Evolutionary conservation across 2,888 invertebrate species (phyloP).

Genomic region (Dyspetes luteomarginatus): DNA sequence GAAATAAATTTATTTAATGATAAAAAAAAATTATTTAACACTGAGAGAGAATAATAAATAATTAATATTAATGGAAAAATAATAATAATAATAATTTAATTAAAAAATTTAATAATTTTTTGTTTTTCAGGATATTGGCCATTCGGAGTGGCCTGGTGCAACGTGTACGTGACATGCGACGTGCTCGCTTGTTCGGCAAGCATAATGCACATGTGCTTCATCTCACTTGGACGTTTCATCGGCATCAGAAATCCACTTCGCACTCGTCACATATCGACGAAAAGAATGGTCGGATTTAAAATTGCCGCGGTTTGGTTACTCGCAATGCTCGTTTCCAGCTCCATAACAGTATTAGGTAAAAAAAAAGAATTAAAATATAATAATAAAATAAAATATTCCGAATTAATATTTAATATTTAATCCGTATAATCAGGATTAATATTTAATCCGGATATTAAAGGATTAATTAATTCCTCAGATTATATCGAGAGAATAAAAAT

Average conservation of each 20-base stretch:
- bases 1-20: no score
- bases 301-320: conserved; percentile 96
- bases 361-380: no score
- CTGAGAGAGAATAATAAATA: no score
- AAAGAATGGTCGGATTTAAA: conserved; percentile 92
- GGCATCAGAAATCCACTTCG: conserved; percentile 95
- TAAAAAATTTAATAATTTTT: conserved; percentile 8
- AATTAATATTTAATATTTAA: no score
- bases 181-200: conserved; percentile 97
- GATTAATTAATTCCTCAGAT: no score
- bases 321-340: conserved; percentile 94
- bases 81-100: no score
- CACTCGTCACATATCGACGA: conserved; percentile 93
- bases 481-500: no score
- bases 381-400: no score
- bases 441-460: no score
- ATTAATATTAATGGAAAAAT: no score
- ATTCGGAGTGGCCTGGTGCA: conserved; percentile 95
- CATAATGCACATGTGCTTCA: conserved; percentile 98
- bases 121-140: conserved; percentile 94
- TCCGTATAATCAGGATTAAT: no score
- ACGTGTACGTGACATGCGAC: conserved; percentile 97
- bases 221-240: conserved; percentile 94
- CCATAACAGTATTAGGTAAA: conserved; percentile 91
- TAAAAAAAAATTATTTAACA: no score